phyloP scores from a whole-genome alignment of 1,140 invertebrate genomes.

The Pollicipes pollicipes region DNA sequence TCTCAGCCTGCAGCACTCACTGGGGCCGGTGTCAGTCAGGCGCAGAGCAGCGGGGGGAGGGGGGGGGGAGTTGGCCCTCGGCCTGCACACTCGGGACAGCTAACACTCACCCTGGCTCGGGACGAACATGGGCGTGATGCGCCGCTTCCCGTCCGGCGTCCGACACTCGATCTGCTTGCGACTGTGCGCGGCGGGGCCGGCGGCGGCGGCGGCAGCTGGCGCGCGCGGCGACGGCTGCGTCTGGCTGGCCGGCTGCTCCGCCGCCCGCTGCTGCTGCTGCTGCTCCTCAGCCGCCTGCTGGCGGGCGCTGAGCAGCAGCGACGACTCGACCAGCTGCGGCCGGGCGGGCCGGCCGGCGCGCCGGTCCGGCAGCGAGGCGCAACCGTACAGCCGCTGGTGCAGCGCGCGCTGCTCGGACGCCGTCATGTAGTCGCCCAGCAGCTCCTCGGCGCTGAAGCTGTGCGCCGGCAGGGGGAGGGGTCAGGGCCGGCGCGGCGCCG shows the following conservation, averaged over 20 bases:
- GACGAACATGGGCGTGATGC: constrained; percentile 92
- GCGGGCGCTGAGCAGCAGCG: constrained; percentile 45
- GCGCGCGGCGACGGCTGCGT: constrained; percentile 10
- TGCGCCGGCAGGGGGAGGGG: not conserved
- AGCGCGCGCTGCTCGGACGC: constrained; percentile 15
- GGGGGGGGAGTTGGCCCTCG: no score
- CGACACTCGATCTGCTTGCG: constrained; percentile 83
- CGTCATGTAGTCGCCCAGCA: constrained; percentile 8
- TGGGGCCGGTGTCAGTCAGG: no score
- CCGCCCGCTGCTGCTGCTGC: constrained; percentile 1
- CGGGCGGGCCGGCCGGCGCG: constrained; percentile 20
- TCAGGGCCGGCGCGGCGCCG: not conserved
- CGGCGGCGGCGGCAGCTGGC: constrained; percentile 3
- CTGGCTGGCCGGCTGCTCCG: not conserved
- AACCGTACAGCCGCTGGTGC: constrained; percentile 19
- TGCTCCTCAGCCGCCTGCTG: constrained; percentile 17
- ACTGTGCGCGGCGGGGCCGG: constrained; percentile 38
- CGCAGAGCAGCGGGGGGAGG: no score
- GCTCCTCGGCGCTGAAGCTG: constrained; percentile 4
- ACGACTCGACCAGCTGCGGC: constrained; percentile 59
- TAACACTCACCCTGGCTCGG: constrained; percentile 26
- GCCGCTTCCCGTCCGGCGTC: constrained; percentile 74
- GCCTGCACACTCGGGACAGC: no score
- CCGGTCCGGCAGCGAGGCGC: constrained; percentile 10
- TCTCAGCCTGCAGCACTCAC: no score